These are phyloP conservation scores for Coremacera marginata DNA, from an alignment of 2,888 invertebrate genomes.

Conservation along the genomic window DNA sequence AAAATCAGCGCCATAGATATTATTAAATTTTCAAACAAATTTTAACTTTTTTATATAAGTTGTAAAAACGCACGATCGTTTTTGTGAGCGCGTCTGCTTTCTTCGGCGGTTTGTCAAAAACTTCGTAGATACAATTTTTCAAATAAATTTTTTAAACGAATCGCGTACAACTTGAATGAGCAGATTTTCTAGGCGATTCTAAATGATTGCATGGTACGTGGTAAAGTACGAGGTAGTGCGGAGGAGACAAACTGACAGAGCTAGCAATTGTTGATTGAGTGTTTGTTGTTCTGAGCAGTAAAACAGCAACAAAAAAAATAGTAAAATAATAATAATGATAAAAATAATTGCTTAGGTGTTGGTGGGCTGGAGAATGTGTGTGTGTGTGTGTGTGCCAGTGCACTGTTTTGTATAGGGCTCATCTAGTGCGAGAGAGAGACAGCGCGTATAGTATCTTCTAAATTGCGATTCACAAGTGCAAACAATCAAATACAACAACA, in stretches of 20 bases:
- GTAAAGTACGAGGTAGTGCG: slow-evolving; percentile 22
- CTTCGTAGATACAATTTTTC: slow-evolving; percentile 44
- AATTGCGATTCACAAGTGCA: slow-evolving; percentile 5
- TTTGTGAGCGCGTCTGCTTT: slow-evolving; percentile 35
- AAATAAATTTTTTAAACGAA: slow-evolving; percentile 44
- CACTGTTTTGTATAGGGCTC: slow-evolving; percentile 35
- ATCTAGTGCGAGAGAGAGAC: neutral
- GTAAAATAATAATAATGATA: neutral
- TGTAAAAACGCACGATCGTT: slow-evolving; percentile 2
- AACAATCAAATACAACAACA: slow-evolving; percentile 1
- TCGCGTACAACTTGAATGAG: slow-evolving; percentile 24
- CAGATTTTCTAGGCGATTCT: slow-evolving; percentile 25
- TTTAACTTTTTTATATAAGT: neutral
- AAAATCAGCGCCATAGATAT: slow-evolving; percentile 2
- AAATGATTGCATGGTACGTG: neutral
- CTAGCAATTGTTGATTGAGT: neutral
- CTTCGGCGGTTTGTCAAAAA: slow-evolving; percentile 47
- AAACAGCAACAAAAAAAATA: neutral
- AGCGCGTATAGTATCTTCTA: slow-evolving; percentile 8
- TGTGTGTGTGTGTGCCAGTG: slow-evolving; percentile 5
- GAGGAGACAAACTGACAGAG: neutral
- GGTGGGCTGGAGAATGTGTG: slow-evolving; percentile 35
- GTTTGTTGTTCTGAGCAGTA: neutral
- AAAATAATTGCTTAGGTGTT: slow-evolving; percentile 7
- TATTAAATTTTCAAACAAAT: slow-evolving; percentile 22